Conservation (phyloP, 2,797 vertebrate species). For the Limnodromus scolopaceus region DNA sequence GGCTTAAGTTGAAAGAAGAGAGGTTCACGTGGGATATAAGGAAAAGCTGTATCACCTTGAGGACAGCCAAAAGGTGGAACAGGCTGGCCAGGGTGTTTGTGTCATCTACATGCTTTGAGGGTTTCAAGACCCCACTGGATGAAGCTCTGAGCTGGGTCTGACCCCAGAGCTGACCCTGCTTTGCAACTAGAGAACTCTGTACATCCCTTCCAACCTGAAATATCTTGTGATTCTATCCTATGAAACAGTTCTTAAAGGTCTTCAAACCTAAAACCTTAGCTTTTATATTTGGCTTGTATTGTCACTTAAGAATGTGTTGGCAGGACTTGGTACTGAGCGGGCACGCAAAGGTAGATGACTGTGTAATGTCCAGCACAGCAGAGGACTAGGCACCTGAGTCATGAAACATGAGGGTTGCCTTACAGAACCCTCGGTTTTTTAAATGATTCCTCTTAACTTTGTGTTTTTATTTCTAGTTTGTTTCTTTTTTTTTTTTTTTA, state of each 20-base stretch:
- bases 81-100: not conserved
- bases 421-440: not conserved
- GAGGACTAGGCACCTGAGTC: not conserved
- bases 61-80: not conserved
- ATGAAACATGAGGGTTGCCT: not conserved
- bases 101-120: not conserved
- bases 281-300: not conserved
- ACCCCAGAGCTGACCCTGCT: not conserved
- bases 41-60: not conserved
- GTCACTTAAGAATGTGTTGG: not conserved
- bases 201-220: not conserved
- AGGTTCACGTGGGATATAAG: fast-evolving
- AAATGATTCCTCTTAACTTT: not conserved
- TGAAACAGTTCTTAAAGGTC: not conserved
- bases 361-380: not conserved
- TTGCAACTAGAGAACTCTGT: not conserved
- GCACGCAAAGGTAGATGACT: not conserved
- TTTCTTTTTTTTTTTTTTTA: too few relatives aligned
- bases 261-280: not conserved
- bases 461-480: not conserved
- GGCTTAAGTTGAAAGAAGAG: not conserved
- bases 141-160: not conserved
- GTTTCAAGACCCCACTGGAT: not conserved
- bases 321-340: not conserved
- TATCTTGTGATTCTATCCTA: not conserved